A percentile compares a stretch with the other conserved stretches of the same genome.
phyloP scores from a whole-genome alignment of 2,113 vertebrate genomes.

The Chunga burmeisteri region DNA sequence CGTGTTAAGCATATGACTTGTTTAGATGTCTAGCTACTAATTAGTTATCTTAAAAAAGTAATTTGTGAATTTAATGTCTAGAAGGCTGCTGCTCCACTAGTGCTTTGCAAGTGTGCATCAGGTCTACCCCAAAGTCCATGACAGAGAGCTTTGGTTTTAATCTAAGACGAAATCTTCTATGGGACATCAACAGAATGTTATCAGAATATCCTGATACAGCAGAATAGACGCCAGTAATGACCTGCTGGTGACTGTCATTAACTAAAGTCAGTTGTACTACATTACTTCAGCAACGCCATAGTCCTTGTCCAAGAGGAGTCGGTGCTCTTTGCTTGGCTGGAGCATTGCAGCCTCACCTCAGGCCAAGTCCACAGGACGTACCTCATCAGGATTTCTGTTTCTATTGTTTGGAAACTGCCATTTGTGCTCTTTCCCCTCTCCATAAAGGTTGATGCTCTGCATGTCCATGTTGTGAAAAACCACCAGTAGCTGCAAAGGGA shows the following conservation, averaged over 20 bases:
- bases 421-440: neutral
- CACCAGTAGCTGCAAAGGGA: neutral
- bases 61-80: neutral
- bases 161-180: neutral
- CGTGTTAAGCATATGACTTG: neutral
- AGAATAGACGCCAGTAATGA: neutral
- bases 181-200: neutral
- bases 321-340: neutral
- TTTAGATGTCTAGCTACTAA: neutral
- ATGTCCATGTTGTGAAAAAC: neutral
- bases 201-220: neutral
- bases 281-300: neutral
- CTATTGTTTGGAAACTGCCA: neutral
- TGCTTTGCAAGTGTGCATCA: neutral
- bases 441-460: neutral
- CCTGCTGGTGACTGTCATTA: neutral
- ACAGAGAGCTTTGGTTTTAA: neutral
- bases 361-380: neutral
- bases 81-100: neutral
- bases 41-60: neutral
- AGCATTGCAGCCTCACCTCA: neutral
- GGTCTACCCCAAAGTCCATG: neutral
- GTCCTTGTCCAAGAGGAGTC: neutral
- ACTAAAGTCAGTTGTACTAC: neutral
- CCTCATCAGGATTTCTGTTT: neutral